These are phyloP conservation scores for Anser cygnoides DNA, from an alignment of 2,113 vertebrate species.

Conservation along the genomic window DNA sequence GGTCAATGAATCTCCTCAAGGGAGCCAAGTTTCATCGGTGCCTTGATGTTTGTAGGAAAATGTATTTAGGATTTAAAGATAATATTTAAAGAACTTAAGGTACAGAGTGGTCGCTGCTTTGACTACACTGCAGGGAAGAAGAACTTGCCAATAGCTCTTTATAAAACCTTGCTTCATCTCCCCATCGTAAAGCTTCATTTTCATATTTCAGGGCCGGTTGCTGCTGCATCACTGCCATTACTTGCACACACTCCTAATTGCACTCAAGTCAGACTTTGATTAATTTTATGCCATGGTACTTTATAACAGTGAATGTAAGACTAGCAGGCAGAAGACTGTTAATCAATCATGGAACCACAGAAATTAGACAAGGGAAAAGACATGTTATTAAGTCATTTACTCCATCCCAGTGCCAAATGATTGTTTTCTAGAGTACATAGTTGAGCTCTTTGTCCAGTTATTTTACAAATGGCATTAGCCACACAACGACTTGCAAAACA, in stretches of 20 bases:
- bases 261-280: neutral
- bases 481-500: neutral
- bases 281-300: neutral
- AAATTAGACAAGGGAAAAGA: slow-evolving; percentile 7
- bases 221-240: neutral
- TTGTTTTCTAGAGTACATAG: neutral
- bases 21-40: slow-evolving; percentile 33
- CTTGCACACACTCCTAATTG: neutral
- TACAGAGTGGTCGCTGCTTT: neutral
- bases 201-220: neutral
- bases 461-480: neutral
- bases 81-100: neutral
- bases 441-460: neutral
- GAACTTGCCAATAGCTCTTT: neutral
- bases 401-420: neutral
- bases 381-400: neutral
- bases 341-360: slow-evolving; percentile 1
- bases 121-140: neutral
- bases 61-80: neutral
- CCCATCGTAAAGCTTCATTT: neutral
- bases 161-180: neutral
- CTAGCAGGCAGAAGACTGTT: neutral
- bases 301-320: neutral
- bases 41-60: neutral
- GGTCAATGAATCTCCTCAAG: slow-evolving; percentile 44